phyloP scores from a whole-genome alignment of 2,113 vertebrate species.

The Sceloporus undulatus region DNA sequence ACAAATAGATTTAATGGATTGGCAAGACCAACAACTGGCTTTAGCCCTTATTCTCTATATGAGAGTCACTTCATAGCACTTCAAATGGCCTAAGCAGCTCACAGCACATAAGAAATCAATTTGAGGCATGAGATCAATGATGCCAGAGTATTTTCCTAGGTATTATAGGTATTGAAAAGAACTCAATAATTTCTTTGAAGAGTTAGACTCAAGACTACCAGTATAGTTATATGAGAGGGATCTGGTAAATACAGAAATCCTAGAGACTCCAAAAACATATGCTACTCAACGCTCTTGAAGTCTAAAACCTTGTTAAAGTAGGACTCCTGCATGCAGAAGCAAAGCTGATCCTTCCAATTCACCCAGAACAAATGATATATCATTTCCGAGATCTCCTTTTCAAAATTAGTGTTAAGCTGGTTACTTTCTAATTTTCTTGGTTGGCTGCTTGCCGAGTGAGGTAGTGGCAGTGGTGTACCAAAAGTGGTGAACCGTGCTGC shows the following conservation, averaged over 20 bases:
- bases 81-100: accelerated
- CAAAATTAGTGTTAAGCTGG: not conserved
- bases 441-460: too few relatives aligned
- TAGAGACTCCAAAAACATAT: not conserved
- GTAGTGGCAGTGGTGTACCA: too few relatives aligned
- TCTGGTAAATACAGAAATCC: not conserved
- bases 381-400: accelerated
- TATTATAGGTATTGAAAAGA: not conserved
- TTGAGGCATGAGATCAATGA: not conserved
- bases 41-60: slow-evolving; percentile 4
- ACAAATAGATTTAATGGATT: too few relatives aligned
- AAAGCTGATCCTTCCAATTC: not conserved
- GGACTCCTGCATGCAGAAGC: too few relatives aligned
- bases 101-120: slow-evolving; percentile 26
- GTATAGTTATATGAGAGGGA: not conserved
- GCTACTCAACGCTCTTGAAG: too few relatives aligned
- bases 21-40: too few relatives aligned
- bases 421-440: not conserved
- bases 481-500: too few relatives aligned
- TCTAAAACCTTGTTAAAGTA: too few relatives aligned
- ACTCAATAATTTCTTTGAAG: not conserved
- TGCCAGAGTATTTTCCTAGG: too few relatives aligned
- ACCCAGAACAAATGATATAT: not conserved
- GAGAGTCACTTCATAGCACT: slow-evolving; percentile 18
- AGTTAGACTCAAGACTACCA: not conserved